Conservation (phyloP, 2,113 vertebrate genomes). For the Nymphicus hollandicus region DNA sequence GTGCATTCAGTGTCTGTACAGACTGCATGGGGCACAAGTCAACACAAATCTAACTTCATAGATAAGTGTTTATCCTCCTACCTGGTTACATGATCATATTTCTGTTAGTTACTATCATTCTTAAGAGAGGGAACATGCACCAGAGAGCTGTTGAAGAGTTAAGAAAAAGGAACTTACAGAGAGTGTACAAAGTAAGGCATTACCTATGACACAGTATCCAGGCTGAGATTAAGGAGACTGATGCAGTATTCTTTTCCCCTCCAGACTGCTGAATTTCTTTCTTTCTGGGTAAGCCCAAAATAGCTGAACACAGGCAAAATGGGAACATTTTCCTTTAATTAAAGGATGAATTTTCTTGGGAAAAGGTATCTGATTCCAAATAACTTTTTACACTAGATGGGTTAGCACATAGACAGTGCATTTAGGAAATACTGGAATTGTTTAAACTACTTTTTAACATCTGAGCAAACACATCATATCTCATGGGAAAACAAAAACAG, state of each 20-base stretch:
- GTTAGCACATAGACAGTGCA: neutral
- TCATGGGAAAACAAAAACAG: neutral
- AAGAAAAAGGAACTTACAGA: neutral
- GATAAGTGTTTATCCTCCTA: neutral
- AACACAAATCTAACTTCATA: neutral
- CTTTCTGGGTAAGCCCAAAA: neutral
- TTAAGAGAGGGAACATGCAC: neutral
- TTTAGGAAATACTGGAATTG: neutral
- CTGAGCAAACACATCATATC: neutral
- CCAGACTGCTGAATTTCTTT: neutral
- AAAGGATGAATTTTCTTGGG: neutral
- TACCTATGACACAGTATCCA: neutral
- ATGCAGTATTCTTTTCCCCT: neutral
- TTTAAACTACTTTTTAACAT: neutral
- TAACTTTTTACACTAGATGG: neutral
- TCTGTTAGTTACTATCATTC: neutral
- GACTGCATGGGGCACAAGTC: neutral
- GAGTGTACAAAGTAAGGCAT: rapidly evolving
- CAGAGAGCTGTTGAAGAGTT: neutral
- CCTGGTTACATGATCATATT: neutral
- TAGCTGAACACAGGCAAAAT: neutral
- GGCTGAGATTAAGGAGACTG: neutral
- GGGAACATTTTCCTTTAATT: neutral
- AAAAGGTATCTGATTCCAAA: neutral
- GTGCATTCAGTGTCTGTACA: neutral